Evolutionary conservation across 2,888 invertebrate genomes (phyloP).

Genomic region (Myathropa florea): DNA sequence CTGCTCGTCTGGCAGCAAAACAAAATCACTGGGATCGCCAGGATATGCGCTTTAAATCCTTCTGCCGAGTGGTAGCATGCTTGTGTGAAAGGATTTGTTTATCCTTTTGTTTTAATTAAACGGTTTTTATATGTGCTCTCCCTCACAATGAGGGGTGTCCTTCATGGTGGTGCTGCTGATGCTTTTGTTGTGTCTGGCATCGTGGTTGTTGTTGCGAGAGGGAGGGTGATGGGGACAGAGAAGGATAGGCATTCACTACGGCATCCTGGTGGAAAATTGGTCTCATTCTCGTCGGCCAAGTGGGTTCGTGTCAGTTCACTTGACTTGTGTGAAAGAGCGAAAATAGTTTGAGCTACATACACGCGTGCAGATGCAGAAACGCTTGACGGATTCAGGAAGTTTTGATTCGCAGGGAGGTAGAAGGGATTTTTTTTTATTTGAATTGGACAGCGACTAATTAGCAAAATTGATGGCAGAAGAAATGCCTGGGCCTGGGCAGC

Average conservation of each 20-base stretch:
- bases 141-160: not conserved
- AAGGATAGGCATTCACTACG: not conserved
- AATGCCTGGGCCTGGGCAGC: too few species aligned
- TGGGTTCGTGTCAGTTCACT: conserved; percentile 27
- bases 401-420: not conserved
- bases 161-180: not conserved
- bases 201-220: not conserved
- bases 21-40: conserved; percentile 19
- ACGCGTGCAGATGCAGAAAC: not conserved
- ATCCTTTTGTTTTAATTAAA: conserved; percentile 57
- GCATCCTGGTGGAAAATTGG: conserved; percentile 6
- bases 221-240: not conserved
- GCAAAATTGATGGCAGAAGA: not conserved
- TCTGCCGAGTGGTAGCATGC: not conserved
- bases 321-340: not conserved
- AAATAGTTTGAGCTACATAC: too few species aligned
- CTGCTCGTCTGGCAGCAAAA: not conserved
- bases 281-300: conserved; percentile 11
- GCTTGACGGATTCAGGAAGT: not conserved
- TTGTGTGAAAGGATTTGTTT: conserved; percentile 9
- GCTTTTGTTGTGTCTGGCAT: conserved; percentile 14
- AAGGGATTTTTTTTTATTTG: too few species aligned
- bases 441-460: not conserved
- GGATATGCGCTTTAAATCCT: conserved; percentile 43
- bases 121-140: conserved; percentile 19